A percentile compares a stretch with the other conserved stretches of the same genome.
Evolutionary conservation across 1,140 invertebrate species (phyloP).

Genomic region (Phthorimaea operculella): DNA sequence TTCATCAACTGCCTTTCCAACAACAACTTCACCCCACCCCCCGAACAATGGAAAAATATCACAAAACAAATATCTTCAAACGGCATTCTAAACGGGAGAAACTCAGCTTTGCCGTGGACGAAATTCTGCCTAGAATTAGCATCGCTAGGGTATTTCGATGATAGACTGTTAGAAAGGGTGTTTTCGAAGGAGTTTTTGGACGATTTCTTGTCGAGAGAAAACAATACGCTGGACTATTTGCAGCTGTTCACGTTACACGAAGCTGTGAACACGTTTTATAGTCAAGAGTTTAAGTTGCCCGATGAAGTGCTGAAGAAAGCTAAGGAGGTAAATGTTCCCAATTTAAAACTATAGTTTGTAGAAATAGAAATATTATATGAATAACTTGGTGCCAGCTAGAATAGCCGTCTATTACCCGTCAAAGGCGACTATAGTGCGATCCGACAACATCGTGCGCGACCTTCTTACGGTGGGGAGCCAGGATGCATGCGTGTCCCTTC

Average conservation of each 20-base stretch:
- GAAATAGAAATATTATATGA: no score
- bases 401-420: no score
- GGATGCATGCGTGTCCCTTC: no score
- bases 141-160: slow-evolving; percentile 67
- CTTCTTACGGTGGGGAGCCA: no score
- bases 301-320: slow-evolving; percentile 29
- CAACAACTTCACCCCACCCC: slow-evolving; percentile 69
- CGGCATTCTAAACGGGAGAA: slow-evolving; percentile 36
- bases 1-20: slow-evolving; percentile 65
- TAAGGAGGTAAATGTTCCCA: slow-evolving; percentile 11
- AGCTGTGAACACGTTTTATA: slow-evolving; percentile 67
- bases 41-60: slow-evolving; percentile 66
- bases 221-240: slow-evolving; percentile 59
- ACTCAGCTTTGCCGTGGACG: slow-evolving; percentile 52
- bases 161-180: slow-evolving; percentile 61
- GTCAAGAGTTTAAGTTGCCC: slow-evolving; percentile 36
- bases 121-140: slow-evolving; percentile 66
- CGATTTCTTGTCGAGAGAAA: slow-evolving; percentile 46
- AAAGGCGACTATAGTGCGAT: no score
- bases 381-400: no score
- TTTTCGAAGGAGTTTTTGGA: slow-evolving; percentile 62
- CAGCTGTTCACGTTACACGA: slow-evolving; percentile 69
- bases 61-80: slow-evolving; percentile 49
- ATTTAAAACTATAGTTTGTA: no score
- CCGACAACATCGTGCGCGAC: no score